Base-by-base conservation (phyloP, 2,113 vertebrate genomes). In the Scophthalmus maximus region DNA sequence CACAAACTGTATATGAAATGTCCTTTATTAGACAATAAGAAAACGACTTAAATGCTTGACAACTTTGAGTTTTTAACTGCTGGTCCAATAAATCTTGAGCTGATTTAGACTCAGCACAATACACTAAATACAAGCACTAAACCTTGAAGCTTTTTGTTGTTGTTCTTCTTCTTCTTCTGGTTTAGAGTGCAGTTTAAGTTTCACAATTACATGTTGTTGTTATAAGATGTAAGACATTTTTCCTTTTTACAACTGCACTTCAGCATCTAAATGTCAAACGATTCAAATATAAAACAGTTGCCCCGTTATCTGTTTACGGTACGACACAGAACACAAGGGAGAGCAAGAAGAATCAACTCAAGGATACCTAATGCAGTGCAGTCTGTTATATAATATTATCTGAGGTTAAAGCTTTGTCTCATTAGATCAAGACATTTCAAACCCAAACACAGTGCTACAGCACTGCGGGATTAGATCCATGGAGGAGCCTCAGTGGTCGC, bases 11-110 rank as follows among this genome's bases (percentile, higher is more conserved):
- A 32, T 25, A 42, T 25, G 22, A 68, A 73, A 36, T 3, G 1
- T 66, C 10, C 2, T 80, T 77, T 81, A 84, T 71, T 81, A 70
- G 7, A 58, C 47, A 56, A 42, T 56, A 26, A 70, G n/a, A 58
- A 62, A 62, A 71, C 11, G 0, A 55, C 25, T 67, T 44, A 29
- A 49, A 58, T 62, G 15, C 9, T 61, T 22, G 15, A 53, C 44
- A 20, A 36, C 14, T n/a, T n/a, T n/a, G n/a, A 49, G 51, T 18
- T 42, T 50, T 25, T 56, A 65, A 11, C 22, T 25, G 65, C 12
- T 20, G 15, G 3, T 32, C 8, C 8, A 12, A n/a, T 18, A 6
- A 11, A 22, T 29, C 32, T 49, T 29, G 1, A 25, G 5, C 26
- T 46, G 56, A 50, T 25, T 12, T 58, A 61, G 22, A 55, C 27